A percentile compares a stretch with the other conserved stretches of the same genome.
phyloP scores from a whole-genome alignment of 2,113 vertebrate species.

The Caretta caretta region DNA sequence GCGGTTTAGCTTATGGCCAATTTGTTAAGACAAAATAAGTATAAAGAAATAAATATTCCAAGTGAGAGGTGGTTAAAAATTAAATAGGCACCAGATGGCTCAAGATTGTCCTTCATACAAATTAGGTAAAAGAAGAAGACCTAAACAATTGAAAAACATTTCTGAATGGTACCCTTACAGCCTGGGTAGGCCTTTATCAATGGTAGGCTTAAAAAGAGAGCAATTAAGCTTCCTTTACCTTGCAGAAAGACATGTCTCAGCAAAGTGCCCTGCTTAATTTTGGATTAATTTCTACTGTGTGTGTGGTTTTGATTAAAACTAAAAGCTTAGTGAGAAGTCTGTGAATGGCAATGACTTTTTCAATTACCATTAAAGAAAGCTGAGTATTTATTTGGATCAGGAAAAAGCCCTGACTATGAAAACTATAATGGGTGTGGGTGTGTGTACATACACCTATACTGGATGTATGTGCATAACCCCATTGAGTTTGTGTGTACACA shows the following conservation, averaged over 20 bases:
- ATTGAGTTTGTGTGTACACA: neutral
- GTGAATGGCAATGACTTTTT: neutral
- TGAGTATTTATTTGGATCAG: neutral
- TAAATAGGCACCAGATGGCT: slow-evolving; percentile 87
- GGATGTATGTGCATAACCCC: neutral
- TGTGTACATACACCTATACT: neutral
- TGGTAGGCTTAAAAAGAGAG: slow-evolving; percentile 57
- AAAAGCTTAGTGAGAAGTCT: neutral
- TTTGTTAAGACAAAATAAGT: slow-evolving; percentile 89
- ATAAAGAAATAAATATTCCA: slow-evolving; percentile 88
- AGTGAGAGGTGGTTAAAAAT: slow-evolving; percentile 89
- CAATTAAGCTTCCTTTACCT: slow-evolving; percentile 10
- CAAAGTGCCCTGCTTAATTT: neutral
- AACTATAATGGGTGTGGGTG: neutral
- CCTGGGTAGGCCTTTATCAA: slow-evolving; percentile 68
- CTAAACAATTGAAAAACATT: slow-evolving; percentile 75
- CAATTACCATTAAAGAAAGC: neutral
- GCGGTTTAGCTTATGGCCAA: slow-evolving; percentile 88
- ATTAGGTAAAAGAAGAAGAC: slow-evolving; percentile 82
- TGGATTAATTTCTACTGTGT: neutral
- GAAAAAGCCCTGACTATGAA: neutral
- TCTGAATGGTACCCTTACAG: slow-evolving; percentile 74
- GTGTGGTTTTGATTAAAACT: neutral
- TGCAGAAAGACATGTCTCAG: slow-evolving; percentile 16
- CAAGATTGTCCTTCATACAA: slow-evolving; percentile 85